Conservation (phyloP, 2,888 invertebrate species). For the Volucella zonaria region DNA sequence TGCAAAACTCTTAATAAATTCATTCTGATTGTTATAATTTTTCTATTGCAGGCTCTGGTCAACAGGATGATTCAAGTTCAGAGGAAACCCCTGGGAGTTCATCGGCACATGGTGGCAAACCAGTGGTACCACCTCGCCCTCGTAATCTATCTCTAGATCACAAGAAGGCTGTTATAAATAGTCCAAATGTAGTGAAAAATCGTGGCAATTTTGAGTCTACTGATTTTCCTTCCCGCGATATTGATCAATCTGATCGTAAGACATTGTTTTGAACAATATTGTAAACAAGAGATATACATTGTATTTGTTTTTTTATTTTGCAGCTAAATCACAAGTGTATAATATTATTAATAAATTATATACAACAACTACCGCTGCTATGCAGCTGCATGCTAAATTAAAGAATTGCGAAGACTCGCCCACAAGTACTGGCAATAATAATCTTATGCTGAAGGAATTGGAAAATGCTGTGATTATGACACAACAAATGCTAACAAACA, state of each 20-base stretch:
- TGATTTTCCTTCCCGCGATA: conserved; percentile 77
- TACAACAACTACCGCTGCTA: conserved; percentile 82
- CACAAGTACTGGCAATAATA: conserved; percentile 76
- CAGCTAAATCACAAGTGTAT: conserved; percentile 86
- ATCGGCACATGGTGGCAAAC: conserved; percentile 82
- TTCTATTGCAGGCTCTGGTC: conserved; percentile 55
- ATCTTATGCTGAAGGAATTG: conserved; percentile 82
- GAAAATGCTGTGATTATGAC: conserved; percentile 83
- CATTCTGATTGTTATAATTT: not conserved
- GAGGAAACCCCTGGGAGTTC: conserved; percentile 84
- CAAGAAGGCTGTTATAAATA: conserved; percentile 79
- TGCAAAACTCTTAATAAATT: not conserved
- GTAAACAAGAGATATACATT: not conserved
- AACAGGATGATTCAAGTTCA: conserved; percentile 91
- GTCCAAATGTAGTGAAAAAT: conserved; percentile 77
- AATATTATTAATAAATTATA: conserved; percentile 85
- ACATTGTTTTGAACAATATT: not conserved
- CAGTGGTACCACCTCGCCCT: conserved; percentile 86
- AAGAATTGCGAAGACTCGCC: conserved; percentile 80
- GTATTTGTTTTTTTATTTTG: conserved; percentile 71
- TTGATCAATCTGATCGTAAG: conserved; percentile 78
- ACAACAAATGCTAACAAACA: conserved; percentile 82
- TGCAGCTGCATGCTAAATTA: conserved; percentile 82
- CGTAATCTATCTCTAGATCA: conserved; percentile 87
- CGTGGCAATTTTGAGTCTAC: conserved; percentile 78